These are phyloP conservation scores for Drosophila bunnanda DNA, from an alignment of 2,888 invertebrate species.

Conservation along the genomic window DNA sequence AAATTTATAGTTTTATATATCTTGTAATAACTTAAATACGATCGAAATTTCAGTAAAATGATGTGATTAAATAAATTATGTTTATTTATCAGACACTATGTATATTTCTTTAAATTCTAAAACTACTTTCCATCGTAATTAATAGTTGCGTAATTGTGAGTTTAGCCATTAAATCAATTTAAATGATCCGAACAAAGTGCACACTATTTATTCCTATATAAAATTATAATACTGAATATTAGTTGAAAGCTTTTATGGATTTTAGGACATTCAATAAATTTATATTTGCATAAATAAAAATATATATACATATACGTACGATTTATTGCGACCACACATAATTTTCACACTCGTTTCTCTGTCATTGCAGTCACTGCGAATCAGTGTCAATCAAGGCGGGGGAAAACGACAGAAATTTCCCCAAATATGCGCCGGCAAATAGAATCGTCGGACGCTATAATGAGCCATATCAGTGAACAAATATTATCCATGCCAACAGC, in stretches of 20 bases:
- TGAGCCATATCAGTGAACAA: constrained; percentile 74
- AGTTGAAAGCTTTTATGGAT: not conserved
- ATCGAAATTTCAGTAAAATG: not conserved
- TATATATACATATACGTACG: not conserved
- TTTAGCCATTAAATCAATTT: not conserved
- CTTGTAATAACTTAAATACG: not conserved
- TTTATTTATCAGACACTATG: not conserved
- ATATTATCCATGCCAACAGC: constrained; percentile 50
- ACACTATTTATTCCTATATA: not conserved
- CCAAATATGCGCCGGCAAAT: constrained; percentile 49
- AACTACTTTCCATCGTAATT: not conserved
- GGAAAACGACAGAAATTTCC: constrained; percentile 23
- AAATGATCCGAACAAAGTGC: not conserved
- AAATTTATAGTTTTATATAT: no score
- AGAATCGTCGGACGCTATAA: constrained; percentile 60
- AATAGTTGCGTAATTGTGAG: not conserved
- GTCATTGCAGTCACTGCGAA: constrained; percentile 38
- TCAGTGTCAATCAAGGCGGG: constrained; percentile 36
- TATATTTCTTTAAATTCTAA: not conserved
- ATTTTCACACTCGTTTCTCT: constrained; percentile 1
- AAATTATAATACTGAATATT: not conserved
- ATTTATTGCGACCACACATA: constrained; percentile 3
- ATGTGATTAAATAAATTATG: not conserved
- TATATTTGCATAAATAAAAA: not conserved
- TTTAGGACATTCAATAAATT: not conserved